Conservation (phyloP, 2,797 vertebrate species). For the Choloepus didactylus region DNA sequence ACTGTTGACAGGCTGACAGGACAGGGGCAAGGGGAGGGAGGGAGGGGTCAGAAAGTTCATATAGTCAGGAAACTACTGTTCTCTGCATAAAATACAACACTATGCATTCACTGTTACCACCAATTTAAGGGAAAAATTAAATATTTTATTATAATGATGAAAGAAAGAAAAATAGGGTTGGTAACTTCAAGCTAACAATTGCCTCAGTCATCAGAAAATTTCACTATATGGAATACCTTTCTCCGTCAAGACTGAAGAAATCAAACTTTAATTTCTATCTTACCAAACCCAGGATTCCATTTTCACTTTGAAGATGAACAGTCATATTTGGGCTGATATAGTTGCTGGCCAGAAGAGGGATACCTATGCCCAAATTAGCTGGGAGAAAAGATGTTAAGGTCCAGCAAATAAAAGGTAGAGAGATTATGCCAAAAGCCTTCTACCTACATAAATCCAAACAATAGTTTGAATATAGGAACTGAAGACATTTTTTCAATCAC, state of each 20-base stretch:
- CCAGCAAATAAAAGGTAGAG: slow-evolving; percentile 40
- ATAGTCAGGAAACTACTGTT: not conserved
- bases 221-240: not conserved
- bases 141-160: not conserved
- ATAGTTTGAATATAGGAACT: not conserved
- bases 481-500: not conserved
- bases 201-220: not conserved
- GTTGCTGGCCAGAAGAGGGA: slow-evolving; percentile 98
- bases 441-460: not conserved
- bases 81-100: not conserved
- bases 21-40: not conserved
- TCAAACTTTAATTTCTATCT: slow-evolving; percentile 82
- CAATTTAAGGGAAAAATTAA: not conserved
- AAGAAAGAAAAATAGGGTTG: not conserved
- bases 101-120: not conserved
- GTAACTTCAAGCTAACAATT: not conserved
- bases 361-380: slow-evolving; percentile 99
- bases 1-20: not conserved
- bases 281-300: slow-evolving; percentile 98
- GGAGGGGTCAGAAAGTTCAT: not conserved
- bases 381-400: slow-evolving; percentile 85
- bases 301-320: slow-evolving; percentile 99
- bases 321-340: slow-evolving; percentile 97
- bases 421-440: not conserved
- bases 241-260: not conserved